Evolutionary conservation across 92 coral and sea anemone species (phyloP).

Genomic region (Paragorgia papillata): DNA sequence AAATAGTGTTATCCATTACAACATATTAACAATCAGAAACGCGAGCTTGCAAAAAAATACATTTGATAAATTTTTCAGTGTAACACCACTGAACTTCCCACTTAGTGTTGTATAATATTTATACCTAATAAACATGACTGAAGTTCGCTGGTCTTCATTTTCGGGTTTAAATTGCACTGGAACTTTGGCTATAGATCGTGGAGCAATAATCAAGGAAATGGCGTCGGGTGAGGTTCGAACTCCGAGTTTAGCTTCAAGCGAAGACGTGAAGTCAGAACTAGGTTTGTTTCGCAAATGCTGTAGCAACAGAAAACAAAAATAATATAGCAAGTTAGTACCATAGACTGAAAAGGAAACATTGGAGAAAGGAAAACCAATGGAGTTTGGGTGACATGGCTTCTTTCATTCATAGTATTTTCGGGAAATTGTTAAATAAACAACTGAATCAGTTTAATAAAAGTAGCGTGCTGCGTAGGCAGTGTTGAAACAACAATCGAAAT

Average conservation of each 20-base stretch:
- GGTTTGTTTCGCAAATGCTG: conserved; percentile 28
- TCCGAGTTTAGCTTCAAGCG: conserved; percentile 52
- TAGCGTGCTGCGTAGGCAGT: too few relatives aligned
- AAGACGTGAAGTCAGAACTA: conserved; percentile 53
- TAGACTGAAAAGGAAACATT: background rate
- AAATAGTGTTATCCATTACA: too few relatives aligned
- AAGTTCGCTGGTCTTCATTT: conserved; percentile 79
- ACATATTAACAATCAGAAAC: too few relatives aligned
- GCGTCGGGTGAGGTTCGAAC: conserved; percentile 67
- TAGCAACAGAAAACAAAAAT: conserved; percentile 2
- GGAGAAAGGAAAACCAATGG: background rate
- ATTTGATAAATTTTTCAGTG: too few relatives aligned
- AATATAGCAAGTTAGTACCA: background rate
- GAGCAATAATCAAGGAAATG: conserved; percentile 69
- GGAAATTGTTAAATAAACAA: too few relatives aligned
- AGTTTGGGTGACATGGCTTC: too few relatives aligned
- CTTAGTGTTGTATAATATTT: background rate
- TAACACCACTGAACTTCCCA: background rate
- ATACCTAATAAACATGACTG: conserved; percentile 77
- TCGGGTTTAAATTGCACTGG: conserved; percentile 83
- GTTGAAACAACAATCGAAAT: too few relatives aligned
- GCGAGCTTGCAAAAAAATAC: too few relatives aligned
- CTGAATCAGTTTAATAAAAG: too few relatives aligned
- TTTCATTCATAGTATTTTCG: too few relatives aligned
- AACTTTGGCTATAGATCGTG: conserved; percentile 77